Conservation (phyloP, 1,140 invertebrate species). For the Drosophila tropicalis region DNA sequence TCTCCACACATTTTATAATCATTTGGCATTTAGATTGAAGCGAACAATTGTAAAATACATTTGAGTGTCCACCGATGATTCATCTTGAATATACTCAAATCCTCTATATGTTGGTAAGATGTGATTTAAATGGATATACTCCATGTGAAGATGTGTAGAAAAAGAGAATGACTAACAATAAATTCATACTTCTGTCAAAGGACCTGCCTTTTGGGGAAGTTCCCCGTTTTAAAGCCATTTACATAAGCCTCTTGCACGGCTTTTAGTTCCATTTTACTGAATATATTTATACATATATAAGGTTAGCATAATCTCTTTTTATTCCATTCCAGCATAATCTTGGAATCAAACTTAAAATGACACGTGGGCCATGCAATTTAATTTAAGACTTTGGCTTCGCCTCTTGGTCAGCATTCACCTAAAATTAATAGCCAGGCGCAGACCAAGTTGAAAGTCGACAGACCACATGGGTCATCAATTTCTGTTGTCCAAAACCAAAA, state of each 20-base stretch:
- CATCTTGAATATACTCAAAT: too few species aligned
- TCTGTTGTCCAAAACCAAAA: constrained; percentile 39
- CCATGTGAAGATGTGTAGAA: too few species aligned
- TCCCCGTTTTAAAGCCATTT: constrained; percentile 63
- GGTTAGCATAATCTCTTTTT: constrained; percentile 46
- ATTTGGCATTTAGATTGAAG: too few species aligned
- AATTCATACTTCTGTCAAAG: neutral
- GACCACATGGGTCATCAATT: constrained; percentile 76
- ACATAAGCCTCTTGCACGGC: constrained; percentile 67
- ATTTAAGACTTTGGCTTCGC: constrained; percentile 13
- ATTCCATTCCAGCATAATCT: constrained; percentile 4
- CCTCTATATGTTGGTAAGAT: too few species aligned
- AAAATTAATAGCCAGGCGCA: constrained; percentile 54
- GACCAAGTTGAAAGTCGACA: constrained; percentile 57
- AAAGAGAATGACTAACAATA: neutral
- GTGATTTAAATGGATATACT: neutral
- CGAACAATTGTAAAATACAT: too few species aligned
- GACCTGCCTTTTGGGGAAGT: constrained; percentile 11
- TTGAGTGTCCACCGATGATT: too few species aligned
- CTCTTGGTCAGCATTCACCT: constrained; percentile 6
- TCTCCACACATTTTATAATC: too few species aligned
- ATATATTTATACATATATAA: constrained; percentile 5
- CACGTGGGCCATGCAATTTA: constrained; percentile 38
- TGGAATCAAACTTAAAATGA: constrained; percentile 28
- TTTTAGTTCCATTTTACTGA: constrained; percentile 35